These are phyloP conservation scores for Chesias legatella DNA, from an alignment of 2,888 invertebrate species.

Conservation along the genomic window DNA sequence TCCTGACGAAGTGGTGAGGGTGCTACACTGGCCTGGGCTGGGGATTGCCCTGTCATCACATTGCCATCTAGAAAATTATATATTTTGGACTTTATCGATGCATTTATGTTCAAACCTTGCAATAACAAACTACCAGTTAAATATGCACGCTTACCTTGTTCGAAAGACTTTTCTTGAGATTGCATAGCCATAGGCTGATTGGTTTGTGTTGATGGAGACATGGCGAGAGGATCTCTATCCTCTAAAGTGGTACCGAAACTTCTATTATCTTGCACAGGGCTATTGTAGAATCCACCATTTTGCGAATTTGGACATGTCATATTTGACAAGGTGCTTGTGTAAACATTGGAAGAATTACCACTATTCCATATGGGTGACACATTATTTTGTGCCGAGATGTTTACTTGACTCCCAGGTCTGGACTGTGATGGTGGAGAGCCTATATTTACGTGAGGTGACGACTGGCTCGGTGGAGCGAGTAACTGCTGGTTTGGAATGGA, in stretches of 20 bases:
- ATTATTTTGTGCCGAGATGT: conserved; percentile 72
- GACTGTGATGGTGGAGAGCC: conserved; percentile 81
- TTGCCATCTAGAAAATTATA: conserved; percentile 48
- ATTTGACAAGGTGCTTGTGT: conserved; percentile 60
- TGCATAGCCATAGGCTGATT: conserved; percentile 62
- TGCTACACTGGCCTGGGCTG: conserved; percentile 83
- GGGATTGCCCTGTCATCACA: conserved; percentile 78
- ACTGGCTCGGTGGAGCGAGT: conserved; percentile 75
- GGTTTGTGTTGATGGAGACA: conserved; percentile 63
- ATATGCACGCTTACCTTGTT: conserved; percentile 53
- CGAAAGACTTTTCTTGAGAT: conserved; percentile 64
- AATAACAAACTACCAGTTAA: neutral
- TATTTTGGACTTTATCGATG: too few relatives aligned
- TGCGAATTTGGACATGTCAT: conserved; percentile 62
- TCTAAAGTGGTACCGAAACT: conserved; percentile 65
- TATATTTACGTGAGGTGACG: conserved; percentile 79
- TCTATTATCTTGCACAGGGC: conserved; percentile 62
- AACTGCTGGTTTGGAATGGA: conserved; percentile 77
- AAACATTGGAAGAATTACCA: conserved; percentile 64
- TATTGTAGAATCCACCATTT: conserved; percentile 74
- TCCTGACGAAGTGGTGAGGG: conserved; percentile 77
- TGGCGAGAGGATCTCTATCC: conserved; percentile 72
- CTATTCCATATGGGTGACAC: conserved; percentile 69
- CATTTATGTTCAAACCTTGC: too few relatives aligned
- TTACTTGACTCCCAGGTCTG: conserved; percentile 66